Base-by-base conservation (phyloP, 1,140 invertebrate species). In the Drosophila tani region DNA sequence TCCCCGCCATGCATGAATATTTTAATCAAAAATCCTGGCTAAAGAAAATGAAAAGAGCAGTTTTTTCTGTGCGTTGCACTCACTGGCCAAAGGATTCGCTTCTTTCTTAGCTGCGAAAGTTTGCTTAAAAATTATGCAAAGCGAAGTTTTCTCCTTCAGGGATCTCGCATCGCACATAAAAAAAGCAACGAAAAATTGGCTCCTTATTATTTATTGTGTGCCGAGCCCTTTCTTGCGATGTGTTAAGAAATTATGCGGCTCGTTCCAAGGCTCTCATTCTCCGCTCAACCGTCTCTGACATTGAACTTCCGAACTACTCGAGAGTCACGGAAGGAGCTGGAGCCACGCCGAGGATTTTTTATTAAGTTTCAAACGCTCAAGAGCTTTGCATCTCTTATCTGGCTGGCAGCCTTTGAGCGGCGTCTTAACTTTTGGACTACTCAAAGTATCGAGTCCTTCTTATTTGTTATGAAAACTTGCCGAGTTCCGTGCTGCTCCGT, bases 401-500 rank as follows among this genome's bases (percentile, higher is more conserved):
- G 74, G 63, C 82, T 71, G 69, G 46, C 49, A 50, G 65, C 57
- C 75, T 87, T 85, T 86, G 75, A 82, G 71, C 49, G 56, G 47
- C 53, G 53, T 60, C 84, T 73, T 79, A 87, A 87, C 84, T 87
- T 87, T 87, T 63, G 60, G 84, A 77, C 81, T 71, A 81, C 77
- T 81, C 77, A 70, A 75, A 80, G 71, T 81, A 87, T 87, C 81
- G 84, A 83, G 81, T 58, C 64, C 69, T 75, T 78, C 73, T 88
- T 88, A 88, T 87, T 88, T 87, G 77, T 77, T 88, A 78, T 81
- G 77, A 78, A 84, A 87, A 84, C 83, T 88, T 87, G 51, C 51
- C 53, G 32, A 21, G 17, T 38, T 14, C 19, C 21, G 70, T 51
- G 47, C 55, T 45, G 29, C 12, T 11, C 29, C 15, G 17, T 38